Evolutionary conservation across 2,797 vertebrate species (phyloP), one percentile per base, ranked within the genome.

Genomic region (Falco columbarius): DNA sequence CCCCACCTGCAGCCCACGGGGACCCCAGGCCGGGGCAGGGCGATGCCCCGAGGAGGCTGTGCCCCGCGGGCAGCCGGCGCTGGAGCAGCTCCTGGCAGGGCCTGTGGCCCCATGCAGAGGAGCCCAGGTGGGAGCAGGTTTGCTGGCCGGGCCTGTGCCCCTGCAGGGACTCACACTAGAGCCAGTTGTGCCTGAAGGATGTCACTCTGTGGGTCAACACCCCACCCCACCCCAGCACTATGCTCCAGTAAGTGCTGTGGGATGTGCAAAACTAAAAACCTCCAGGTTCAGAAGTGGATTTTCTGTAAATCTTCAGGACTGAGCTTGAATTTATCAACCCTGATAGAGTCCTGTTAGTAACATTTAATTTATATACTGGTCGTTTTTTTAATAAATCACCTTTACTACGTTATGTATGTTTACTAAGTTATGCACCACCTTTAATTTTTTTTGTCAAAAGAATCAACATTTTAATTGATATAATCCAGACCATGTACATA

Each of bases 161-260:
- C 42, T 42, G 15, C 16, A 15, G 42, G 21, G 3, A 58, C 27
- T 3, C 17, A 38, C 0, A 0, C 18, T 34, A 0, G 0, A 63
- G 24, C 12, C 47, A 12, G 46, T n/a, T 2, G 2, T 30, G 15
- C 42, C 42, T 42, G 17, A 52, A 52, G 52, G 65, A 3, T 16
- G 71, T 16, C 15, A 42, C 42, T 17, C 42, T 29, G 15, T 34
- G 44, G 24, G 21, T 62, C 61, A 72, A 23, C 15, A n/a, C 21
- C 30, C n/a, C 34, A 36, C 36, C 36, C 36, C 36, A 36, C 11
- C 46, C 23, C 44, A 49, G 55, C 22, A 3, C 8, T 52, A 2
- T 70, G 36, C 54, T 90, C 29, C 58, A 67, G 18, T 51, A 88
- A 63, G 32, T 40, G 19, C 23, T 10, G 7, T 54, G 42, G 77